These are phyloP conservation scores for Poeciliopsis retropinna DNA, from an alignment of 2,113 vertebrate genomes.

Conservation along the genomic window DNA sequence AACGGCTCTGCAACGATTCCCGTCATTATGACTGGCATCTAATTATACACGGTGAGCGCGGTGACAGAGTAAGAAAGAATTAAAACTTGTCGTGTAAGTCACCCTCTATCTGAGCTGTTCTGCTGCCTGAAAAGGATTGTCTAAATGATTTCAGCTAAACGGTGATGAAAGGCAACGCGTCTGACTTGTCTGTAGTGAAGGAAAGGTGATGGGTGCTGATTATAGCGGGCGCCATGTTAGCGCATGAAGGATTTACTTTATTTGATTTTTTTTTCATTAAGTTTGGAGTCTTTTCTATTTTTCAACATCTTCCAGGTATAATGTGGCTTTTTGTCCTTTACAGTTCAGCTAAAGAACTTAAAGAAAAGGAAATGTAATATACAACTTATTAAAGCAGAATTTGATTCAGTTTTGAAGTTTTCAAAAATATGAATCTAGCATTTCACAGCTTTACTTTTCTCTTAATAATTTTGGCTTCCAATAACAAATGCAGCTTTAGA, in stretches of 20 bases:
- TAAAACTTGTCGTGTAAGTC: slow-evolving; percentile 41
- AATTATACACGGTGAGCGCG: slow-evolving; percentile 48
- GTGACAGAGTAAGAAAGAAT: slow-evolving; percentile 38
- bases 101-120: slow-evolving; percentile 21
- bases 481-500: too few species aligned
- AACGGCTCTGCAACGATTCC: slow-evolving; percentile 55
- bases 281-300: too few species aligned
- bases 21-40: slow-evolving; percentile 64
- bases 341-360: too few species aligned
- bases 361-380: too few species aligned
- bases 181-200: slow-evolving; percentile 43
- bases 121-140: slow-evolving; percentile 38
- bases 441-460: too few species aligned
- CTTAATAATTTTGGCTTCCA: too few species aligned
- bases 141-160: slow-evolving; percentile 43
- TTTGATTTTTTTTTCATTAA: too few species aligned
- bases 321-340: too few species aligned
- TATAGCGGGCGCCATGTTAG: slow-evolving; percentile 40
- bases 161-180: slow-evolving; percentile 48
- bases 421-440: too few species aligned
- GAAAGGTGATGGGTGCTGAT: slow-evolving; percentile 46
- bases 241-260: not conserved
- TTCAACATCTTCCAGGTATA: too few species aligned
- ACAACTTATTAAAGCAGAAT: too few species aligned
- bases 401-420: too few species aligned